phyloP scores from a whole-genome alignment of 2,797 vertebrate genomes.

The Paedocypris micromegethes region DNA sequence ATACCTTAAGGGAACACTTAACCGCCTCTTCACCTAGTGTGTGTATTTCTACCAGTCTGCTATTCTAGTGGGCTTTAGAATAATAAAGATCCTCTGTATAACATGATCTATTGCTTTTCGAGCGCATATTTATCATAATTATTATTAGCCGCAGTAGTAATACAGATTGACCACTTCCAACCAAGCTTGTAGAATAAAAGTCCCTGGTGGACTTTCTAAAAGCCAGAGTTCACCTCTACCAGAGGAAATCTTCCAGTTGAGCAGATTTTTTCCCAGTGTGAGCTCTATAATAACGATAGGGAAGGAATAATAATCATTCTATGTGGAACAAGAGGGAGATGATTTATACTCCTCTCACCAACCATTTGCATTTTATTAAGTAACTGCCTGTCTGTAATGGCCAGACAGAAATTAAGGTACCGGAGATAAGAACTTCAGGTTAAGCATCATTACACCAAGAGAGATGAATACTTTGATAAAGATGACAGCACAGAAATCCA shows the following conservation, averaged over 20 bases:
- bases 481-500: constrained; percentile 68
- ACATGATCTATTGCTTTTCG: too few species aligned
- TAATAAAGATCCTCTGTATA: background rate
- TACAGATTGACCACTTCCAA: constrained; percentile 14
- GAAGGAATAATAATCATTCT: constrained; percentile 65
- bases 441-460: constrained; percentile 79
- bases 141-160: background rate
- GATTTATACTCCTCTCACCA: constrained; percentile 82
- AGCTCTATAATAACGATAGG: constrained; percentile 63
- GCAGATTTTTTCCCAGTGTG: constrained; percentile 30
- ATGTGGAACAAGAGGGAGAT: constrained; percentile 64
- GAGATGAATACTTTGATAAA: constrained; percentile 73
- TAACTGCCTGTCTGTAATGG: constrained; percentile 81
- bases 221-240: constrained; percentile 17
- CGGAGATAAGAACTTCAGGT: constrained; percentile 73
- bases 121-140: too few species aligned
- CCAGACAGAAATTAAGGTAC: constrained; percentile 80
- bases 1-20: constrained; percentile 34
- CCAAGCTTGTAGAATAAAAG: background rate
- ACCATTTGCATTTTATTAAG: constrained; percentile 87
- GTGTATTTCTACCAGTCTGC: constrained; percentile 9
- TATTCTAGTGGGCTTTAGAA: constrained; percentile 10
- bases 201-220: background rate
- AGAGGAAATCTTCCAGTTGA: constrained; percentile 39
- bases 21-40: constrained; percentile 32